Percentiles rank a stretch among this genome's conserved stretches.
These are phyloP conservation scores for Hemibagrus guttatus DNA, from an alignment of 2,797 vertebrate genomes.

Conservation along the genomic window DNA sequence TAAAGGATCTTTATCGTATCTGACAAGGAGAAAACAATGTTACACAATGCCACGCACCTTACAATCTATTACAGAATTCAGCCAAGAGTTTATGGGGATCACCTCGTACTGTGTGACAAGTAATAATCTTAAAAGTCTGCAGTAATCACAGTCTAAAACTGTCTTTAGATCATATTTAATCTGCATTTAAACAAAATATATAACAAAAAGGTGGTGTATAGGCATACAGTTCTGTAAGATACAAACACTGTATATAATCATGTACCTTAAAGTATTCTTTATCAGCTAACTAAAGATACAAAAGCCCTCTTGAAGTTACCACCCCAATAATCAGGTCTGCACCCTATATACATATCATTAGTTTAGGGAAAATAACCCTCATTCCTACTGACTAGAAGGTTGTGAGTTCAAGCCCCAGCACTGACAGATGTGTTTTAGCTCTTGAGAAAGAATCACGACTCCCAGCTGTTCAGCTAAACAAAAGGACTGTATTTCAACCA, in stretches of 20 bases:
- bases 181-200: too few relatives aligned
- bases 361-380: background rate
- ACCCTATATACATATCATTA: background rate
- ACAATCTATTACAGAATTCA: background rate
- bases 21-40: background rate
- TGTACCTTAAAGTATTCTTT: background rate
- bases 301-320: too few relatives aligned
- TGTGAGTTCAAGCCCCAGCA: background rate
- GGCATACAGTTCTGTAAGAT: too few relatives aligned
- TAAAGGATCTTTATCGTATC: background rate
- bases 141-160: background rate
- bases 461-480: background rate
- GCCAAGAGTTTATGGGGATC: background rate
- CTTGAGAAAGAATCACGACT: background rate
- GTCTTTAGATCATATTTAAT: background rate
- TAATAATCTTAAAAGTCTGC: background rate
- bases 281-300: background rate
- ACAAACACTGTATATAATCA: background rate
- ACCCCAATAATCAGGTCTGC: background rate
- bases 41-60: background rate
- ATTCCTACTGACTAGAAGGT: background rate
- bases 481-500: conserved; percentile 7
- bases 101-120: background rate
- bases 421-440: background rate
- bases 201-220: background rate